Evolutionary conservation across 2,113 vertebrate species (phyloP).

Genomic region (Cololabis saira): DNA sequence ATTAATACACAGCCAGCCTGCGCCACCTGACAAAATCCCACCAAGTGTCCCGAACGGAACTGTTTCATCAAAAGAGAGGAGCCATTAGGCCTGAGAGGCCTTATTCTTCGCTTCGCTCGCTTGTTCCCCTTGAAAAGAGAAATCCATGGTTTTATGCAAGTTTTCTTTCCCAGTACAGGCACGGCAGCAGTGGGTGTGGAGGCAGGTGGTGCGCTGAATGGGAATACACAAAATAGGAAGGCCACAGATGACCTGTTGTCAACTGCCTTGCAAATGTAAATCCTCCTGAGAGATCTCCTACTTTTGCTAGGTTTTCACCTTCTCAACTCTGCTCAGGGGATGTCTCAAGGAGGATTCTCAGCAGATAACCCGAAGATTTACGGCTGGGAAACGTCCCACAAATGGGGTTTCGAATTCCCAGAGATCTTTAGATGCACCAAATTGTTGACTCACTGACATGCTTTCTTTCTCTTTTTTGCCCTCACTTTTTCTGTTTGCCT

Average conservation of each 20-base stretch:
- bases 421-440: conserved; percentile 66
- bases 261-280: conserved; percentile 65
- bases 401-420: conserved; percentile 61
- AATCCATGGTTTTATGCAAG: conserved; percentile 59
- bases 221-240: conserved; percentile 46
- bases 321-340: conserved; percentile 47
- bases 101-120: conserved; percentile 60
- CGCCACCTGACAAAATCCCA: conserved; percentile 79
- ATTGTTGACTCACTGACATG: conserved; percentile 53
- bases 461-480: conserved; percentile 31
- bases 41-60: conserved; percentile 80
- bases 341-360: conserved; percentile 59
- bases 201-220: conserved; percentile 40
- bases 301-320: conserved; percentile 50
- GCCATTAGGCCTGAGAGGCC: conserved; percentile 75
- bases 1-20: conserved; percentile 81
- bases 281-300: conserved; percentile 60
- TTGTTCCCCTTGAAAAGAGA: conserved; percentile 66
- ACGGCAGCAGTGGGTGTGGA: conserved; percentile 38
- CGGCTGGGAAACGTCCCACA: conserved; percentile 55
- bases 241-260: conserved; percentile 64
- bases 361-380: conserved; percentile 67
- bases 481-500: conserved; percentile 43
- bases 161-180: conserved; percentile 44
- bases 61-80: conserved; percentile 79